These are phyloP conservation scores for Drosophila neocordata DNA, from an alignment of 1,140 invertebrate species.

Conservation along the genomic window DNA sequence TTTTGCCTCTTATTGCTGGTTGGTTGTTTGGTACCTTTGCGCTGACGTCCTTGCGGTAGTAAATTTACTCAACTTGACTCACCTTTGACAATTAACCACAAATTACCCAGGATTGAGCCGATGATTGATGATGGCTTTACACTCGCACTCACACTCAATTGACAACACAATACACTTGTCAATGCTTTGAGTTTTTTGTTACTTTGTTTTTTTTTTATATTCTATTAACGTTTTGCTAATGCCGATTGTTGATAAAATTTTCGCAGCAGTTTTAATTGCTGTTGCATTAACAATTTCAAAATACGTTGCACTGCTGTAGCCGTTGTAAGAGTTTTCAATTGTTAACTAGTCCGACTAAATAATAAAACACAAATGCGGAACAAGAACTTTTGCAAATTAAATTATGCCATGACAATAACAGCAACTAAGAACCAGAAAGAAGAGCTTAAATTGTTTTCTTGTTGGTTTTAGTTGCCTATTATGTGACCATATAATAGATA, in stretches of 20 bases:
- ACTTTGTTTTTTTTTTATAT: conserved; percentile 24
- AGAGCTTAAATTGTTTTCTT: conserved; percentile 60
- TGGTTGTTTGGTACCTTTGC: not conserved
- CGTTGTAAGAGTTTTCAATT: conserved; percentile 58
- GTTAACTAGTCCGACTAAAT: conserved; percentile 40
- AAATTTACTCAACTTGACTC: conserved; percentile 38
- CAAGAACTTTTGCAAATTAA: conserved; percentile 26
- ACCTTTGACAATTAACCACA: conserved; percentile 79
- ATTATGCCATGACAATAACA: conserved; percentile 20
- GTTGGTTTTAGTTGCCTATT: not conserved
- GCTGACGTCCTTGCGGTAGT: not conserved
- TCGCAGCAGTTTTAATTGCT: conserved; percentile 79
- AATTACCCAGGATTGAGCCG: conserved; percentile 78
- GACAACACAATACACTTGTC: conserved; percentile 8
- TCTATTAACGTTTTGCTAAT: conserved; percentile 64
- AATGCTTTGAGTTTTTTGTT: conserved; percentile 5
- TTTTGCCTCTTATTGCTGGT: conserved; percentile 5
- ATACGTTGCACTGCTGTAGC: conserved; percentile 82
- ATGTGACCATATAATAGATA: not conserved
- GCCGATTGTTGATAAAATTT: conserved; percentile 72
- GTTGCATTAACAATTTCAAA: conserved; percentile 81
- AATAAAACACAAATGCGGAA: no score
- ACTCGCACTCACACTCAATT: conserved; percentile 20
- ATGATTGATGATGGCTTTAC: conserved; percentile 32
- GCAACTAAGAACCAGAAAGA: conserved; percentile 16